Base-by-base conservation (phyloP, 1,140 invertebrate species). In the Palaemon carinicauda region DNA sequence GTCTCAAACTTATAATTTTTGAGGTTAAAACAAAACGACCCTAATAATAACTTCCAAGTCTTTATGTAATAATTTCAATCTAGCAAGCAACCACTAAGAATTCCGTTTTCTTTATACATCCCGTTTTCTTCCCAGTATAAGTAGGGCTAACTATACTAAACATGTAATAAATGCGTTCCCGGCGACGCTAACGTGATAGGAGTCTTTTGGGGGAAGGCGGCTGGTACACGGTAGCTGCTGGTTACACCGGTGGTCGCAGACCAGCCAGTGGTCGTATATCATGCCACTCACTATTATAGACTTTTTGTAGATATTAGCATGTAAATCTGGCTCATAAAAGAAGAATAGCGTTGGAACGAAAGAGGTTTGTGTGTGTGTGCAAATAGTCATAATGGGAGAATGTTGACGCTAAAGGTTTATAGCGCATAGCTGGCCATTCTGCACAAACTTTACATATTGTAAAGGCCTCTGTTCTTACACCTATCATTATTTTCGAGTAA, bases 351-450 rank as follows among this genome's bases (percentile, higher is more conserved):
- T 69, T 69, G n/a, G 65, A n/a, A 31, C 65, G 12, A 41, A 41
- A 41, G 41, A 3, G 65, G 21, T 24, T 27, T 69, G 21, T 69
- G 29, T 69, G 29, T 69, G 29, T 69, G 65, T 69, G 65, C 65
- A 69, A 69, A 69, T 69, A 69, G n/a, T 69, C 29, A 69, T 69
- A 69, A 69, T 69, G 65, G 29, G 65, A 21, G 65, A 69, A 69
- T 69, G 24, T 31, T 27, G 17, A 69, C 24, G 24, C 24, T 24
- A 15, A 17, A 14, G 65, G 24, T 69, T 69, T 69, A 69, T 69
- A 15, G 65, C 7, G 65, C 41, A 69, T 69, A 27, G 65, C 29
- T 21, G 24, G 65, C 21, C 24, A 24, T 69, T 41, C 41, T 12
- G 41, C 41, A 41, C 41, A 12, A 41, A 41, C 41, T 41, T 41